Evolutionary conservation across 1,140 invertebrate genomes (phyloP), one percentile per base, ranked within the genome.

Genomic region (Drosophila mauritiana): DNA sequence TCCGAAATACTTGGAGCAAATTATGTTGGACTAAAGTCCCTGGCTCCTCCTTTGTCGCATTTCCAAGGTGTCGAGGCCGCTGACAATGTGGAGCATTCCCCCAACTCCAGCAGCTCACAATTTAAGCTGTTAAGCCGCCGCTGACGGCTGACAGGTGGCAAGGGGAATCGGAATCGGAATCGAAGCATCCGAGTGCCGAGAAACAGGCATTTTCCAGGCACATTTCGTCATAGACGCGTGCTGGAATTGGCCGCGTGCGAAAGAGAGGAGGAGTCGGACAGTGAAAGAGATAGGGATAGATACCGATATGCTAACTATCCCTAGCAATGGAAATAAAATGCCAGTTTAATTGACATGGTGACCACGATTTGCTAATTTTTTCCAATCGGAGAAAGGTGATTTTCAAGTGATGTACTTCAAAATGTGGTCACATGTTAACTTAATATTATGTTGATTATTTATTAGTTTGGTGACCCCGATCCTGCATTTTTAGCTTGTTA

Each of bases 71-170:
- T 83, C 75, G 63, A 69, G 40, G 54, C 20, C 48, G 65, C 40
- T 63, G 76, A 80, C 76, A 84, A 83, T 80, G 64, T 83, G 65
- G 80, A 83, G 62, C 80, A 84, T 20, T 10, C 5, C 20, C 20
- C 17, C 27, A 15, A 8, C 31, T 10, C 31, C 12, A 13, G 12
- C 11, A 39, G 8, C 13, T 55, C 36, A 34, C 65, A 54, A 57
- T 72, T 76, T 79, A 79, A 79, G 80, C 80, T 79, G 63, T 59
- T 83, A 83, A 83, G 80, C 64, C 64, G 72, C 72, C 65, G 46
- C 57, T 84, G 80, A 83, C 76, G 76, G 34, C 80, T 84, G 80
- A 83, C 80, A 83, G 80, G 80, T 84, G 80, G 65, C 76, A 72
- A 52, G 63, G 63, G 31, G 31, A 31, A 8, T 31, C 58, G 49